These are phyloP conservation scores for Polydrusus pterygomalis DNA, from an alignment of 2,888 invertebrate species.

Conservation along the genomic window DNA sequence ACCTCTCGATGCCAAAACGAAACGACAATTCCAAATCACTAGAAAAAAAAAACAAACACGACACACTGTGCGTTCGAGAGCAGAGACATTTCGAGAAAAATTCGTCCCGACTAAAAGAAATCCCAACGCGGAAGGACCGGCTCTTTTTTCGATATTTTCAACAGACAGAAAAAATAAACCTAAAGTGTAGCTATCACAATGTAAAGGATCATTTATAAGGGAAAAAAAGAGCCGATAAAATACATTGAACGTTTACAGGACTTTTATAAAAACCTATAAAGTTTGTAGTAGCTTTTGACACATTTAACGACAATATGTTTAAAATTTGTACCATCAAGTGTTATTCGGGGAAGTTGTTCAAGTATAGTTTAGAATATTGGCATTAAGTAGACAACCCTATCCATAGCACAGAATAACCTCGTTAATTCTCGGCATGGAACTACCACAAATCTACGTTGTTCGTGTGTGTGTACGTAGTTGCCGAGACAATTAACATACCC, in stretches of 20 bases:
- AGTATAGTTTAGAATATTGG: not conserved
- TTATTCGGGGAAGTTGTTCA: not conserved
- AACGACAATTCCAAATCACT: not conserved
- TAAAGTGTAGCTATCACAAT: constrained; percentile 48
- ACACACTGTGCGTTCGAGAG: not conserved
- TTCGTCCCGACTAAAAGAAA: not conserved
- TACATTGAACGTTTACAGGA: constrained; percentile 15
- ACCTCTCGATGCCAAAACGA: not conserved
- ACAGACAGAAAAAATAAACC: constrained; percentile 44
- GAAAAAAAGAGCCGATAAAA: constrained; percentile 15
- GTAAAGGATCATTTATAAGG: constrained; percentile 31
- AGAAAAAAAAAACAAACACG: too few species aligned
- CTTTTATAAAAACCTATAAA: constrained; percentile 11
- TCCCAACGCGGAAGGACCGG: not conserved
- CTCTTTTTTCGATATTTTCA: constrained; percentile 19
- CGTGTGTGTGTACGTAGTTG: not conserved
- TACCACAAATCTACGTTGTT: too few species aligned
- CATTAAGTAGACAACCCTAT: too few species aligned
- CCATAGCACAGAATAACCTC: too few species aligned
- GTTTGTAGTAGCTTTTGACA: constrained; percentile 27
- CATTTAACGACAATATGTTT: constrained; percentile 35
- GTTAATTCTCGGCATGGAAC: too few species aligned
- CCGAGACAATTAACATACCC: not conserved
- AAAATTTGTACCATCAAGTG: constrained; percentile 30
- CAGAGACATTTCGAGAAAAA: not conserved